These are phyloP conservation scores for Centrocercus urophasianus DNA, from an alignment of 2,113 vertebrate genomes.

Conservation along the genomic window DNA sequence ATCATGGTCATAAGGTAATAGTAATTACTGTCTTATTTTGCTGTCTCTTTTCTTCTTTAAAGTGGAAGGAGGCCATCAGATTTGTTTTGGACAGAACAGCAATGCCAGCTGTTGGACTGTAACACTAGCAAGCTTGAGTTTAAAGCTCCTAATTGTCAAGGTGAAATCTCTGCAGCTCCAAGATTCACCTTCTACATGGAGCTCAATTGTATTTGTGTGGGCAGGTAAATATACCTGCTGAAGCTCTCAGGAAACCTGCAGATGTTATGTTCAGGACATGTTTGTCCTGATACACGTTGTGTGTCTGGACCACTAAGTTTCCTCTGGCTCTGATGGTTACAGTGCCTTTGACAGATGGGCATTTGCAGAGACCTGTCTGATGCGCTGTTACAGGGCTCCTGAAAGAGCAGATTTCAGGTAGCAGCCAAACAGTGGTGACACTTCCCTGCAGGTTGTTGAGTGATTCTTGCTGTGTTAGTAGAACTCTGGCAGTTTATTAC, in stretches of 20 bases:
- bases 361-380: neutral
- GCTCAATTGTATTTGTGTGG: neutral
- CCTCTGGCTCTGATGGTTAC: neutral
- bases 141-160: neutral
- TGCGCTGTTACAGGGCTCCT: neutral
- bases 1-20: fast-evolving
- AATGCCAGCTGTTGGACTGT: neutral
- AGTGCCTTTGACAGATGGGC: neutral
- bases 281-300: neutral
- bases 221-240: neutral
- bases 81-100: neutral
- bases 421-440: neutral
- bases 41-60: neutral
- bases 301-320: neutral
- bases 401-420: neutral
- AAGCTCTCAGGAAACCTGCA: neutral
- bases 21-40: neutral
- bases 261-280: neutral
- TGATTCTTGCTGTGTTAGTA: neutral
- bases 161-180: neutral
- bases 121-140: neutral
- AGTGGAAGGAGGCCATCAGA: neutral
- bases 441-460: neutral
- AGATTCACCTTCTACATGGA: neutral
- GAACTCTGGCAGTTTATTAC: neutral